Evolutionary conservation across 2,888 invertebrate genomes (phyloP).

Genomic region (Miltochrista miniata): DNA sequence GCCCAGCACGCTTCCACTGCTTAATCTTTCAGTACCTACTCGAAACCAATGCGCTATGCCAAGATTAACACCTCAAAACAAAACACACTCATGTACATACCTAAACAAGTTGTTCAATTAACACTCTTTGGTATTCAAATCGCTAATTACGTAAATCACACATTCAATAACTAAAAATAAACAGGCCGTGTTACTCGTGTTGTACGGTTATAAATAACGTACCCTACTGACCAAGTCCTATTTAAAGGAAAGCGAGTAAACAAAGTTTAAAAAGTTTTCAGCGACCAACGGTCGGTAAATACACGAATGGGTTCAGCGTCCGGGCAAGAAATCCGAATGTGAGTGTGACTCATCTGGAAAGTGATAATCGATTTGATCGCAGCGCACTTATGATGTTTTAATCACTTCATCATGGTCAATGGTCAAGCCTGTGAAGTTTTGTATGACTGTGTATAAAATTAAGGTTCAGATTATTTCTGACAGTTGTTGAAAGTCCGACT

Average conservation of each 20-base stretch:
- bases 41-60: not conserved
- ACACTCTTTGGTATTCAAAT: not conserved
- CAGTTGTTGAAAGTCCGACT: too few relatives aligned
- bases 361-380: too few relatives aligned
- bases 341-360: conserved; percentile 15
- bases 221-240: conserved; percentile 55
- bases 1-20: conserved; percentile 93
- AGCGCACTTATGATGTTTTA: too few relatives aligned
- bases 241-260: conserved; percentile 52
- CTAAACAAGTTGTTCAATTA: not conserved
- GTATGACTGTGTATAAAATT: too few relatives aligned
- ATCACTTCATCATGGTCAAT: too few relatives aligned
- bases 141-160: conserved; percentile 2
- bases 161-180: conserved; percentile 25
- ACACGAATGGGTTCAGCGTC: conserved; percentile 53
- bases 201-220: conserved; percentile 42
- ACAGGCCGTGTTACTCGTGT: conserved; percentile 5
- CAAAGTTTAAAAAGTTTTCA: conserved; percentile 43
- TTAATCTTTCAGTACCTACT: not conserved
- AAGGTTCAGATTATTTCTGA: too few relatives aligned
- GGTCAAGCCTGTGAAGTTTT: too few relatives aligned
- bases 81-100: too few relatives aligned
- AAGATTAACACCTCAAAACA: not conserved
- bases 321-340: conserved; percentile 24
- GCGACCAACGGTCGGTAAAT: conserved; percentile 49